These are phyloP conservation scores for Cylas formicarius DNA, from an alignment of 1,140 invertebrate genomes.

Conservation along the genomic window DNA sequence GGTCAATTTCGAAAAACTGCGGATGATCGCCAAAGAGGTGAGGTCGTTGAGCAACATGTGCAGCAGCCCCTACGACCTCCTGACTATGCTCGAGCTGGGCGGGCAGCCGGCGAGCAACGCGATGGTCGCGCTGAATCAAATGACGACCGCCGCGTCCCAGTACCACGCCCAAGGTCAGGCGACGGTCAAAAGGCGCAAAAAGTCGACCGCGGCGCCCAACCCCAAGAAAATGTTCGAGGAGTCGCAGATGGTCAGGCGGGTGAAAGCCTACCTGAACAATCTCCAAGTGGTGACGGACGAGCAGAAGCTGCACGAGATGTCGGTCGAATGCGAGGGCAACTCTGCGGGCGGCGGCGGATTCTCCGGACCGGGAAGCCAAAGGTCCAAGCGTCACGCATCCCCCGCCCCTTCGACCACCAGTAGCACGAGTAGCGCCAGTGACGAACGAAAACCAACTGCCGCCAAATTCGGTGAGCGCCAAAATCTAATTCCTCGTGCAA, in stretches of 20 bases:
- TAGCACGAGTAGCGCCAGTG: slow-evolving; percentile 80
- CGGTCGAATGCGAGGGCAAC: slow-evolving; percentile 76
- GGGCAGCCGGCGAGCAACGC: slow-evolving; percentile 80
- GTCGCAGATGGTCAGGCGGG: slow-evolving; percentile 93
- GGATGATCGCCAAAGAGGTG: slow-evolving; percentile 98
- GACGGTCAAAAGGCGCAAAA: slow-evolving; percentile 85
- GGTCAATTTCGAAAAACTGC: slow-evolving; percentile 96
- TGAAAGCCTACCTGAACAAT: slow-evolving; percentile 91
- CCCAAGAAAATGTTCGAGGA: slow-evolving; percentile 99
- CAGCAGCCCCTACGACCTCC: slow-evolving; percentile 83
- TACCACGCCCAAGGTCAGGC: slow-evolving; percentile 53
- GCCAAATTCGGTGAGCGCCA: slow-evolving; percentile 56
- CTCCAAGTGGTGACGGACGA: slow-evolving; percentile 91
- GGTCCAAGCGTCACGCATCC: slow-evolving; percentile 70
- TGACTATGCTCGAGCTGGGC: slow-evolving; percentile 76
- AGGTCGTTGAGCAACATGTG: slow-evolving; percentile 91
- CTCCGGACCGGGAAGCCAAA: slow-evolving; percentile 42
- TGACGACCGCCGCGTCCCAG: slow-evolving; percentile 58
- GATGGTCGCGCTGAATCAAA: slow-evolving; percentile 82
- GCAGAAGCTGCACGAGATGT: slow-evolving; percentile 79
- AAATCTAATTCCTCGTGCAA: no score
- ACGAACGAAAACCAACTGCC: slow-evolving; percentile 56
- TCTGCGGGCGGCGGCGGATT: slow-evolving; percentile 42
- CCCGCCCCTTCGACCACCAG: slow-evolving; percentile 84
- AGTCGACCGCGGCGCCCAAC: slow-evolving; percentile 84